These are phyloP conservation scores for Podotricha telesiphe DNA, from an alignment of 2,888 invertebrate species.

Conservation along the genomic window DNA sequence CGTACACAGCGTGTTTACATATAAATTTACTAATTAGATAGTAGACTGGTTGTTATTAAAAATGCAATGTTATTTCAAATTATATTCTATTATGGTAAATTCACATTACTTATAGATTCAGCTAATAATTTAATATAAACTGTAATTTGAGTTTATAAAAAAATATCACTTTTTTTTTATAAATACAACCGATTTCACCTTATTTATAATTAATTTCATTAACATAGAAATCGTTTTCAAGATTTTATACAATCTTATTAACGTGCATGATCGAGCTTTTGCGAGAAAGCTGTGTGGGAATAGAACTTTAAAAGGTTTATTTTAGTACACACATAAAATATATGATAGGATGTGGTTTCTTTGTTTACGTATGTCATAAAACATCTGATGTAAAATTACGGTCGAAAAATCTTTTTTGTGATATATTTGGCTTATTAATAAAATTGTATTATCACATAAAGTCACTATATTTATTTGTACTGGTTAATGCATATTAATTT, in stretches of 20 bases:
- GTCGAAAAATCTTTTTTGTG: slow-evolving; percentile 44
- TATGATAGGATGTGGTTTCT: slow-evolving; percentile 49
- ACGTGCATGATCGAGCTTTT: slow-evolving; percentile 11
- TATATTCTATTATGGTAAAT: too few species aligned
- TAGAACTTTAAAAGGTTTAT: slow-evolving; percentile 17
- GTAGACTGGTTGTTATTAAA: neutral
- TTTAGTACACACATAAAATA: slow-evolving; percentile 23
- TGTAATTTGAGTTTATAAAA: too few species aligned
- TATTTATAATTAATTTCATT: neutral
- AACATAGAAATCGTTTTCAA: slow-evolving; percentile 1
- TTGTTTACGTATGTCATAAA: slow-evolving; percentile 49
- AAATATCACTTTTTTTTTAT: too few species aligned
- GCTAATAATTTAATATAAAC: too few species aligned
- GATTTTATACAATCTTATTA: slow-evolving; percentile 4
- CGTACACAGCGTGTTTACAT: neutral
- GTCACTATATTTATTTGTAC: too few species aligned
- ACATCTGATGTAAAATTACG: slow-evolving; percentile 47
- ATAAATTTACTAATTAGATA: neutral
- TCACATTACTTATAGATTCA: too few species aligned
- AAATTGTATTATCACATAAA: neutral
- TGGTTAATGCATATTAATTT: too few species aligned
- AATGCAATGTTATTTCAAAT: too few species aligned
- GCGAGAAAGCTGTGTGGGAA: slow-evolving; percentile 1
- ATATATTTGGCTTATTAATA: slow-evolving; percentile 19
- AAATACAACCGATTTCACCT: neutral